Percentiles rank a stretch among this genome's conserved stretches.
Evolutionary conservation across 2,797 vertebrate species (phyloP).

Genomic region (Ceyx erithaca): DNA sequence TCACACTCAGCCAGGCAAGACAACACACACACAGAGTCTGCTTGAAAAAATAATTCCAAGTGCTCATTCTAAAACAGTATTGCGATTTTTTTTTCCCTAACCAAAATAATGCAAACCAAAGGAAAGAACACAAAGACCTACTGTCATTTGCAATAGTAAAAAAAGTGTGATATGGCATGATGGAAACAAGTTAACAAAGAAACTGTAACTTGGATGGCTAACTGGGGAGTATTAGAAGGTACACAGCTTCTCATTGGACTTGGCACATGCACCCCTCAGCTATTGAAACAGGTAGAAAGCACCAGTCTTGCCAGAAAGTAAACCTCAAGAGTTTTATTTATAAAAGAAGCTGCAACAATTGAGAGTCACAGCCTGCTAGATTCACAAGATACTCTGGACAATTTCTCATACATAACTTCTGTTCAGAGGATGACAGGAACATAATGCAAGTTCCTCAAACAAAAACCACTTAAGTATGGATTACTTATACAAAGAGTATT

Average conservation of each 20-base stretch:
- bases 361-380: background rate
- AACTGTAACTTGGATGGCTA: background rate
- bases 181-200: background rate
- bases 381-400: background rate
- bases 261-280: background rate
- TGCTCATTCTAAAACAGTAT: slow-evolving; percentile 26
- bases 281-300: background rate
- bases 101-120: slow-evolving; percentile 12
- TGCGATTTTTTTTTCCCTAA: background rate
- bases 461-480: background rate
- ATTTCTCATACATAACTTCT: background rate
- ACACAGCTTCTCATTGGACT: background rate
- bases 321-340: background rate
- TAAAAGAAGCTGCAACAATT: background rate
- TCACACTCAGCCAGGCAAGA: background rate
- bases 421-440: background rate
- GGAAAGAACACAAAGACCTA: slow-evolving; percentile 27
- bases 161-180: background rate
- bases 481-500: background rate
- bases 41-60: slow-evolving; percentile 32
- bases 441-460: background rate
- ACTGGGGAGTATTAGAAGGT: background rate
- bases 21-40: background rate
- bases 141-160: background rate
- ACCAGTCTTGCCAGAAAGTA: background rate